A percentile compares a stretch with the other conserved stretches of the same genome.
Evolutionary conservation across 2,797 vertebrate species (phyloP).

Genomic region (Anguilla obscura): DNA sequence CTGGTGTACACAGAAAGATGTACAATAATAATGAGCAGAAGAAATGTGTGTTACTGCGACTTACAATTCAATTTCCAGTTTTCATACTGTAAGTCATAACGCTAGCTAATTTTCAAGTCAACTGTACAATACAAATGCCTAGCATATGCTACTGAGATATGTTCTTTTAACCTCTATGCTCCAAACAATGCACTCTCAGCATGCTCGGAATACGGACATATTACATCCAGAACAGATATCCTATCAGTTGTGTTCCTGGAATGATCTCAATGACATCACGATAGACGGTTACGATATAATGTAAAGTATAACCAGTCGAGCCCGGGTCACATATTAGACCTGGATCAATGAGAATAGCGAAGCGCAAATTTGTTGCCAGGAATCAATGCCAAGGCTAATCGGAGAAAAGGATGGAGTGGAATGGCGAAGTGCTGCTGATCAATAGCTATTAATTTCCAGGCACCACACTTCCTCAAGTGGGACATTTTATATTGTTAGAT

Average conservation of each 20-base stretch:
- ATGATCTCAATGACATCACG: slow-evolving; percentile 64
- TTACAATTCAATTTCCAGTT: too few species aligned
- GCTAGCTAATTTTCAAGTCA: not conserved
- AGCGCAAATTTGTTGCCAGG: slow-evolving; percentile 77
- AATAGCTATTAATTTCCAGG: slow-evolving; percentile 90
- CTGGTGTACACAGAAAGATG: too few species aligned
- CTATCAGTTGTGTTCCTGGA: slow-evolving; percentile 64
- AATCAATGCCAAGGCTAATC: slow-evolving; percentile 84
- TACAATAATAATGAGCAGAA: too few species aligned
- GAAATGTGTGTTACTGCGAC: too few species aligned
- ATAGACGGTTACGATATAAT: slow-evolving; percentile 77
- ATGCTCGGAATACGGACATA: slow-evolving; percentile 31
- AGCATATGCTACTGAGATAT: not conserved
- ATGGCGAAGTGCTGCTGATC: slow-evolving; percentile 81
- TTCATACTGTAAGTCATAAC: not conserved
- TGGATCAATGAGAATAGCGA: slow-evolving; percentile 80
- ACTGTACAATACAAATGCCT: not conserved
- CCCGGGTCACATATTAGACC: slow-evolving; percentile 79
- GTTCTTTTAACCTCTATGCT: slow-evolving; percentile 41
- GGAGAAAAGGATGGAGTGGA: slow-evolving; percentile 77
- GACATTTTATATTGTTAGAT: slow-evolving; percentile 82
- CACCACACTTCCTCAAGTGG: slow-evolving; percentile 81
- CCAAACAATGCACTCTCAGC: slow-evolving; percentile 34
- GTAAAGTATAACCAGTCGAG: slow-evolving; percentile 77
- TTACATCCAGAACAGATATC: slow-evolving; percentile 51